Evolutionary conservation across 2,113 vertebrate genomes (phyloP), one percentile per base, ranked within the genome.

Genomic region (Aphyosemion australe): DNA sequence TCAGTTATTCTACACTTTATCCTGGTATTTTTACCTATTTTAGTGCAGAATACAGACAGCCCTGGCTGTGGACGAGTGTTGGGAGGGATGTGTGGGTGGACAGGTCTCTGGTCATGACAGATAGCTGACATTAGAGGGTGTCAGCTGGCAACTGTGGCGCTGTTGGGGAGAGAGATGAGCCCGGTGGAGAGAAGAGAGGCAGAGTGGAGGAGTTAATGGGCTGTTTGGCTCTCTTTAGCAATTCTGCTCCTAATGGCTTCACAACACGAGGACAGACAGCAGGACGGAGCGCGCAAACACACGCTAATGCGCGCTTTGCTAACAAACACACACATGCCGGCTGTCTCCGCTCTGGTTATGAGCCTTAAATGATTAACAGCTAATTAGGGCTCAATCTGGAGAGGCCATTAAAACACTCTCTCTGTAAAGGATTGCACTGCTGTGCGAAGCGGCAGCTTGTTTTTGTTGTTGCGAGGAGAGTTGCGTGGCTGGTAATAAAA

Each of bases 101-200:
- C 80, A 87, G 82, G 72, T 88, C 86, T 86, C 71, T 80, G 70
- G 74, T 93, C 79, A 82, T 95, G 89, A 92, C 87, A 88, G 89
- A 93, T 93, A 85, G 84, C 86, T 92, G 93, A 93, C 94, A 93
- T 94, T 95, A 94, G 93, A 90, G 92, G 84, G 91, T 91, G 88
- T 93, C 92, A 92, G 90, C 93, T 95, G 93, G 89, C 91, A 89
- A 89, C 89, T 86, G 86, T 90, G 84, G 87, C 87, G 90, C 89
- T 89, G 88, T 83, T 78, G 90, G 78, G 26, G 80, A 90, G 89
- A 93, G 91, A 87, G 89, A 93, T 90, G 91, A 92, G 92, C 85
- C 57, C 71, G 78, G 88, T 63, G 71, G 72, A 85, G 74, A 78
- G 67, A 78, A 90, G 76, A 86, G 80, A 88, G 52, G 83, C 60